Conservation (phyloP, 2,888 invertebrate genomes). For the Aporophyla nigra region DNA sequence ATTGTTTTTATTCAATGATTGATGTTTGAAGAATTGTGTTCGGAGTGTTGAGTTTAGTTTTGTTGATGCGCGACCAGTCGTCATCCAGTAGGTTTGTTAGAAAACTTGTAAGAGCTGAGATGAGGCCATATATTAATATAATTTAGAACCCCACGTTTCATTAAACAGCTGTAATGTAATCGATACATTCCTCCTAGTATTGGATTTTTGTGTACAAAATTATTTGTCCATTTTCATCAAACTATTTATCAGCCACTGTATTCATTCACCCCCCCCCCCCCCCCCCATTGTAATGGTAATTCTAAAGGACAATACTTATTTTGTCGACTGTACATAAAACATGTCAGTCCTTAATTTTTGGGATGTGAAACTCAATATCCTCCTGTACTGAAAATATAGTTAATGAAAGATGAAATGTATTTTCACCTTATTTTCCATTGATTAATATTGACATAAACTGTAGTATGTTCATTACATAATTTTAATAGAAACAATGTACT, state of each 20-base stretch:
- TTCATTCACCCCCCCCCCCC: conserved; percentile 23
- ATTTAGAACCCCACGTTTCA: conserved; percentile 62
- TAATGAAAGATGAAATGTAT: conserved; percentile 17
- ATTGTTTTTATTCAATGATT: conserved; percentile 60
- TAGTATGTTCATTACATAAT: conserved; percentile 40
- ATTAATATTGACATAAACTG: conserved; percentile 28
- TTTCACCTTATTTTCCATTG: conserved; percentile 26
- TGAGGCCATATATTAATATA: conserved; percentile 78
- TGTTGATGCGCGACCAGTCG: conserved; percentile 64
- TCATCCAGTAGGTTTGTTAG: conserved; percentile 88
- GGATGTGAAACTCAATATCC: neutral
- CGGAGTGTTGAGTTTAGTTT: conserved; percentile 60
- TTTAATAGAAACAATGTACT: conserved; percentile 41
- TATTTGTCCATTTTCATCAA: conserved; percentile 57
- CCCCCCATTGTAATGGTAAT: neutral
- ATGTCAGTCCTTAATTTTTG: neutral
- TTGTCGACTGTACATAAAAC: neutral
- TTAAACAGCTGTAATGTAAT: conserved; percentile 64
- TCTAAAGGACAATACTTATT: neutral
- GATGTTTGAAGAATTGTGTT: conserved; percentile 65
- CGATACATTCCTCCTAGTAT: conserved; percentile 86
- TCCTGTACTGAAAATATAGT: conserved; percentile 5
- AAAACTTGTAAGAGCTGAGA: conserved; percentile 86
- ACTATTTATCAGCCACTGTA: conserved; percentile 51
- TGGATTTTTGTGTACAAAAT: conserved; percentile 76